A percentile compares a stretch with the other conserved stretches of the same genome.
phyloP scores from a whole-genome alignment of 2,113 vertebrate species.

The Nycticryphes semicollaris region DNA sequence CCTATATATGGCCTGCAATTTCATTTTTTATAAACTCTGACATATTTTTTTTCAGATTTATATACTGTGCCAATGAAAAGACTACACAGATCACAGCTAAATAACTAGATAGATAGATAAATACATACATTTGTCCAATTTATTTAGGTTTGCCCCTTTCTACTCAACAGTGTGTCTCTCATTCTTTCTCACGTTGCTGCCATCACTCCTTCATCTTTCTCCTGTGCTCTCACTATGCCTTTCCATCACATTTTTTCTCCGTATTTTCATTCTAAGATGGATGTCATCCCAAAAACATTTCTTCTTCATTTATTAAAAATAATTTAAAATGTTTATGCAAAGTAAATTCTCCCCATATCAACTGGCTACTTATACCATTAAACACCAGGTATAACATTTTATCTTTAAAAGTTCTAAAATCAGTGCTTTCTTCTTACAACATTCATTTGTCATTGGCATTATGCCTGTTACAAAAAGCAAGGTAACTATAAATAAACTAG shows the following conservation, averaged over 20 bases:
- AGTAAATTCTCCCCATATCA: background rate
- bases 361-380: background rate
- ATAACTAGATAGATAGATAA: background rate
- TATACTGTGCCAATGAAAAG: background rate
- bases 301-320: background rate
- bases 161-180: background rate
- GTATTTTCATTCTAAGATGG: background rate
- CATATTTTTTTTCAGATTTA: background rate
- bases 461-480: background rate
- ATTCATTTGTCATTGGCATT: background rate
- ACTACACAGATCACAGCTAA: background rate
- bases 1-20: background rate
- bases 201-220: background rate
- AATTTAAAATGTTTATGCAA: background rate
- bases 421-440: background rate
- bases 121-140: background rate
- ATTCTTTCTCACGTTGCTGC: background rate
- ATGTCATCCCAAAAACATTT: background rate
- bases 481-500: constrained; percentile 16
- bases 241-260: background rate
- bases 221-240: background rate
- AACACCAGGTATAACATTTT: background rate
- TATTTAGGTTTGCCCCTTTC: background rate
- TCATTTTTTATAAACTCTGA: background rate
- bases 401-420: background rate